Evolutionary conservation across 2,888 invertebrate species (phyloP).

Genomic region (Phorcus lineatus): DNA sequence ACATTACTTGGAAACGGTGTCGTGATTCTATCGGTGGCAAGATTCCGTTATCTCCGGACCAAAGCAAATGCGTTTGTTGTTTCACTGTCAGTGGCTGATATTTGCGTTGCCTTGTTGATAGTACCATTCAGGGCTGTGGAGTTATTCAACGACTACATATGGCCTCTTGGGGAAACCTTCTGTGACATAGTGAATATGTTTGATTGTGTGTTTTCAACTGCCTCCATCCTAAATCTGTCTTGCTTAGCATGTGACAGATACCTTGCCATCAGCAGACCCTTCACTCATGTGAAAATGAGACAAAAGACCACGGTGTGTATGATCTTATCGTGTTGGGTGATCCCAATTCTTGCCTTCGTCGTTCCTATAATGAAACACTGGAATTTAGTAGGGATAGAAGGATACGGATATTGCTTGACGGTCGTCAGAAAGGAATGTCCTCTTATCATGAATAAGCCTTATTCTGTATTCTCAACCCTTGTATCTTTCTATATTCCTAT

Average conservation of each 20-base stretch:
- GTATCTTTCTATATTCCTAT: slow-evolving; percentile 21
- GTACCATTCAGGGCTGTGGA: slow-evolving; percentile 96
- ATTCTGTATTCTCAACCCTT: background rate
- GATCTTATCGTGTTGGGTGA: slow-evolving; percentile 5
- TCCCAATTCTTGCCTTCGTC: slow-evolving; percentile 1
- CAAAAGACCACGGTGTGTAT: background rate
- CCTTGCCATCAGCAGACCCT: slow-evolving; percentile 84
- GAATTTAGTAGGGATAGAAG: background rate
- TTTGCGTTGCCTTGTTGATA: slow-evolving; percentile 94
- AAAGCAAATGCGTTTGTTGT: slow-evolving; percentile 98
- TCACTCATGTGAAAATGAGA: background rate
- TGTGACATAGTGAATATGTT: slow-evolving; percentile 95
- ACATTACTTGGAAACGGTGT: slow-evolving; percentile 94
- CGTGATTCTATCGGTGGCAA: slow-evolving; percentile 93
- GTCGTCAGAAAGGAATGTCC: background rate
- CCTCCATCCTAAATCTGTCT: slow-evolving; percentile 95
- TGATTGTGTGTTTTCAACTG: slow-evolving; percentile 99
- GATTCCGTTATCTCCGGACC: slow-evolving; percentile 89
- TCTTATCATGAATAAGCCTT: slow-evolving; percentile 10
- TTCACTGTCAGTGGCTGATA: slow-evolving; percentile 95
- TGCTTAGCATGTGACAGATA: slow-evolving; percentile 93
- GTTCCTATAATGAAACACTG: background rate
- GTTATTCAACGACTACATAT: slow-evolving; percentile 82
- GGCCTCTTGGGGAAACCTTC: slow-evolving; percentile 97
- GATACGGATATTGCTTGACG: background rate